Evolutionary conservation across 2,797 vertebrate species (phyloP), one percentile per base, ranked within the genome.

Genomic region (Meda fulgida): DNA sequence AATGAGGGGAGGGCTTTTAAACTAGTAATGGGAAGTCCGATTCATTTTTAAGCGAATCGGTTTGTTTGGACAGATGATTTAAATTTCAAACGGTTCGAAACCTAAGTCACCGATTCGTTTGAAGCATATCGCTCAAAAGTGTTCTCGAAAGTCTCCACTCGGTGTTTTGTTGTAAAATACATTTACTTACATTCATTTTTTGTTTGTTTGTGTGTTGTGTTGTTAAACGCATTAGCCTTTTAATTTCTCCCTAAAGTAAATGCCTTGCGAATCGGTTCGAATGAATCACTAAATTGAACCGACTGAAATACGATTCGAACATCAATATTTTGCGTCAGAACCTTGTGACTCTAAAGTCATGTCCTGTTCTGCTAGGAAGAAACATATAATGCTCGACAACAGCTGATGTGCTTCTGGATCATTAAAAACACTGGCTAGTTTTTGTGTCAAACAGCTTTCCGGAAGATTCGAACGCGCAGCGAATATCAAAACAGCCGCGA

Each of bases 301-400:
- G 23, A n/a, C 11, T 53, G 19, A 70, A 81, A 18, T 19, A 43
- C 3, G 72, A 76, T 83, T 23, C 60, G 63, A 55, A n/a, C 73
- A 58, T 58, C 63, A 34, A 5, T 43, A 11, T 77, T 84, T 26
- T 87, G 85, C 90, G 91, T 91, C 89, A 90, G 72, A 53, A 78
- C 88, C 91, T 88, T 88, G 91, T 90, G 91, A 91, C 89, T 86
- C 19, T 48, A 85, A 86, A 86, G 89, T 89, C 89, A 90, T 91
- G 90, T 90, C 89, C 86, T 84, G 87, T 90, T 89, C 86, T 82
- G 86, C 76, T 36, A 75, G 81, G 63, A 84, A 85, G 77, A 78
- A 78, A 73, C 71, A 58, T 26, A 79, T 75, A 60, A 58, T 60
- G 65, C 84, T 83, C 75, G 34, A 36, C 78, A 86, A 85, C 87